phyloP scores from a whole-genome alignment of 2,113 vertebrate species.

The Emydocephalus ijimae region DNA sequence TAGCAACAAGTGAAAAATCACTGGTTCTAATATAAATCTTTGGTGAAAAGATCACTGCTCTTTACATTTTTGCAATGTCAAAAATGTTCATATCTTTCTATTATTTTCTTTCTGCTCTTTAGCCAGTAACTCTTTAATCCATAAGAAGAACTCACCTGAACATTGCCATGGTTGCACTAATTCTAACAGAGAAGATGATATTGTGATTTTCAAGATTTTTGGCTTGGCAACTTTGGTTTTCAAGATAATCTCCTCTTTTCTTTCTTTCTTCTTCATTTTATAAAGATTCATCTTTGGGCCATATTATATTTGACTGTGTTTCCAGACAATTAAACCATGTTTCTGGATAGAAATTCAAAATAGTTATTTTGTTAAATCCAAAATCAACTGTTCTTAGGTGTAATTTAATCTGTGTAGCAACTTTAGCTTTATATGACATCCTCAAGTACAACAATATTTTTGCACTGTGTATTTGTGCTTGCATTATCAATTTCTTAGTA shows the following conservation, averaged over 20 bases:
- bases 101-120: not conserved
- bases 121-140: not conserved
- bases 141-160: not conserved
- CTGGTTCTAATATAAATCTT: not conserved
- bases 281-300: not conserved
- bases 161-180: not conserved
- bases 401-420: not conserved
- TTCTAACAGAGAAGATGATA: not conserved
- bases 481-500: not conserved
- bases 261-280: not conserved
- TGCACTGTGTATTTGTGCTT: not conserved
- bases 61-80: not conserved
- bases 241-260: not conserved
- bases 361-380: not conserved
- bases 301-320: not conserved
- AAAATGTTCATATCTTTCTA: not conserved
- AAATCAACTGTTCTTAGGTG: not conserved
- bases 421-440: not conserved
- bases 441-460: not conserved
- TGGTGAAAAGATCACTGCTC: not conserved
- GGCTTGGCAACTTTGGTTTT: not conserved
- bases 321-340: not conserved
- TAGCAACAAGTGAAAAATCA: not conserved
- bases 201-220: not conserved
- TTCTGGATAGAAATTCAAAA: not conserved